These are phyloP conservation scores for Alviniconcha strummeri DNA, from an alignment of 2,888 invertebrate species.

Conservation along the genomic window DNA sequence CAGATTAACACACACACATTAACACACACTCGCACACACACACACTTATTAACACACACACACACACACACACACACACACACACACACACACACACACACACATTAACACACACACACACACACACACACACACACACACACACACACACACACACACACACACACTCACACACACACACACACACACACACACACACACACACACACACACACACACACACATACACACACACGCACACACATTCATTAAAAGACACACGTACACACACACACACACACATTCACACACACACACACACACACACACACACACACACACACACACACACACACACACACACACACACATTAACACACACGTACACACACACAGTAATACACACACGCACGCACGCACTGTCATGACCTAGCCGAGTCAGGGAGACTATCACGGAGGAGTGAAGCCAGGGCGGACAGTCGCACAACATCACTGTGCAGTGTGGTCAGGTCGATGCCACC, in stretches of 20 bases:
- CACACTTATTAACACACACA: not conserved
- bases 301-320: not conserved
- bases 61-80: not conserved
- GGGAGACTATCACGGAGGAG: too few relatives aligned
- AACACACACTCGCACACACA: not conserved
- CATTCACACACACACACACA: constrained; percentile 1
- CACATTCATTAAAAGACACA: not conserved
- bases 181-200: not conserved
- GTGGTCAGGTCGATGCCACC: too few relatives aligned
- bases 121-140: constrained; percentile 1
- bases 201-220: not conserved
- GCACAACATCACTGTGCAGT: too few relatives aligned
- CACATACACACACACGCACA: not conserved
- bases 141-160: not conserved
- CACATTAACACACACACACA: not conserved
- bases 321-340: not conserved
- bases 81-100: not conserved
- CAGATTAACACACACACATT: not conserved
- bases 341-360: too few relatives aligned
- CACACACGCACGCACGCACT: too few relatives aligned
- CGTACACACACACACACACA: not conserved
- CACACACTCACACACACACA: constrained; percentile 14
- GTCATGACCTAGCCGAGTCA: too few relatives aligned
- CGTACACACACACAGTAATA: too few relatives aligned
- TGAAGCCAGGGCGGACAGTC: too few relatives aligned